Conservation (phyloP, 2,888 invertebrate genomes). For the Scaeva pyrastri region DNA sequence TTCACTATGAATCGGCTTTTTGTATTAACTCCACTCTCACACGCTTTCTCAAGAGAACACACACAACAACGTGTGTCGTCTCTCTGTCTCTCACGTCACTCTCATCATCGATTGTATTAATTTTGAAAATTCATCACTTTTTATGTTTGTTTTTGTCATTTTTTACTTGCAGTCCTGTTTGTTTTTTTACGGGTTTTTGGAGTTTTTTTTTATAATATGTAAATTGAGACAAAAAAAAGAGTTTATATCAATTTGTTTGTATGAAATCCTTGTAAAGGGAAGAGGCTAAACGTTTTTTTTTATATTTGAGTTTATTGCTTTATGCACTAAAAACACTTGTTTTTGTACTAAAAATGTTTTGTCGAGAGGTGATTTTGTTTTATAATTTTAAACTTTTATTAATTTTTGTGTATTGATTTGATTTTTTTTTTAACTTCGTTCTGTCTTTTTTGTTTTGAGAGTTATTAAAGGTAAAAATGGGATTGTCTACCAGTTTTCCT, state of each 20-base stretch:
- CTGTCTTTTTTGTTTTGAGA: neutral
- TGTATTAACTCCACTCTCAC: slow-evolving; percentile 56
- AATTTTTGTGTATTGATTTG: neutral
- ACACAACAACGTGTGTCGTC: slow-evolving; percentile 1
- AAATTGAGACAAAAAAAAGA: neutral
- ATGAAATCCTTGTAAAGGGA: slow-evolving; percentile 5
- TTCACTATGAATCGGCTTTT: slow-evolving; percentile 15
- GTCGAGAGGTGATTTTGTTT: slow-evolving; percentile 39
- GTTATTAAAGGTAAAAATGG: too few relatives aligned
- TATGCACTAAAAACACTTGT: neutral
- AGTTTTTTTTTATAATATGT: slow-evolving; percentile 12
- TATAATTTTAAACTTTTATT: neutral
- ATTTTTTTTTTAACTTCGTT: neutral
- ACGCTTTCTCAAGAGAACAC: slow-evolving; percentile 39
- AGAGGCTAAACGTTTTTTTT: neutral
- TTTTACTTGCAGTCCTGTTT: slow-evolving; percentile 12
- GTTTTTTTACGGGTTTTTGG: slow-evolving; percentile 23
- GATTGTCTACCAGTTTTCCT: too few relatives aligned
- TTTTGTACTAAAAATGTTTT: slow-evolving; percentile 19
- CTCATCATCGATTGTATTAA: slow-evolving; percentile 28
- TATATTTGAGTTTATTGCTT: neutral
- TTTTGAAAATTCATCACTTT: slow-evolving; percentile 30
- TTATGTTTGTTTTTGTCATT: slow-evolving; percentile 17
- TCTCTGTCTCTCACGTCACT: slow-evolving; percentile 35
- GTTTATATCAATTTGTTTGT: neutral